Evolutionary conservation across 2,888 invertebrate species (phyloP).

Genomic region (Resseliella maxima): DNA sequence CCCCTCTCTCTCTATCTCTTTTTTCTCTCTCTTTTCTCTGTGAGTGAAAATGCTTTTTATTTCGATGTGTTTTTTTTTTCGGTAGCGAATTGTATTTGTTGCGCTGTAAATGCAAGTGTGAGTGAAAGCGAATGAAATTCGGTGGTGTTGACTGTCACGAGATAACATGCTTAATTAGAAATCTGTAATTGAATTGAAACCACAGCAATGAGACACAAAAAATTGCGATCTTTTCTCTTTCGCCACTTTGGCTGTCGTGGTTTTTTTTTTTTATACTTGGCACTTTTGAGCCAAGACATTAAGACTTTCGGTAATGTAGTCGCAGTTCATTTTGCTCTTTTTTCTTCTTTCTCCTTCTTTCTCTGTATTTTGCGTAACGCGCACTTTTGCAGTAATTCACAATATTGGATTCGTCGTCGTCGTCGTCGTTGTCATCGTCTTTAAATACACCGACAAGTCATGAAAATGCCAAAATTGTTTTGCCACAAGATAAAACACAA

Average conservation of each 20-base stretch:
- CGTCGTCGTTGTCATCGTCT: neutral
- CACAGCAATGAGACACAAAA: neutral
- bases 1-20: neutral
- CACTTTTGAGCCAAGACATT: neutral
- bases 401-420: neutral
- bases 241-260: neutral
- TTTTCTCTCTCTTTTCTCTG: neutral
- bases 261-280: neutral
- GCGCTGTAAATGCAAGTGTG: neutral
- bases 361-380: neutral
- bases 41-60: neutral
- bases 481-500: neutral
- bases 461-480: constrained; percentile 6
- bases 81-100: neutral
- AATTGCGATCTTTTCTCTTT: neutral
- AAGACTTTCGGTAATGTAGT: neutral
- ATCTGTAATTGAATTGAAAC: constrained; percentile 51
- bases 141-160: constrained; percentile 42
- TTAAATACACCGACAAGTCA: too few relatives aligned
- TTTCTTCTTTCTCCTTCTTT: too few relatives aligned
- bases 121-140: neutral
- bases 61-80: neutral
- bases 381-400: neutral
- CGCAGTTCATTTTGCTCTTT: constrained; percentile 35
- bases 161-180: constrained; percentile 47